Evolutionary conservation across 1,140 invertebrate species (phyloP), one percentile per base, ranked within the genome.

Genomic region (Aphaenogaster rudis): DNA sequence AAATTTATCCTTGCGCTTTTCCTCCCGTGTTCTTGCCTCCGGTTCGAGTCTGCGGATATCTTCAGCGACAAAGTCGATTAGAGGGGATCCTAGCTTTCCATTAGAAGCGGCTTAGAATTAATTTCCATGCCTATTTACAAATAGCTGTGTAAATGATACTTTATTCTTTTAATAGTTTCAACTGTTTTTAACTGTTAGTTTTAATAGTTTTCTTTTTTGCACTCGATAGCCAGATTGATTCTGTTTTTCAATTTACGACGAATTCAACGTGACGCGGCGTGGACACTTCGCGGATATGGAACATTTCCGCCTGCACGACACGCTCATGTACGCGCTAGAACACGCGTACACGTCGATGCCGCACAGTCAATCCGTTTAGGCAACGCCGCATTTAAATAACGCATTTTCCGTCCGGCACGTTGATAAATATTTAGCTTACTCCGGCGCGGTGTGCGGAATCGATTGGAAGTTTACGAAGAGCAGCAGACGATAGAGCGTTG

Each of bases 381-480:
- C 17, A 61, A 50, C 52, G 69, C 4, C 42, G 28, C 54, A 84
- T 84, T 84, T 84, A 74, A 84, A 84, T 84, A 76, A 84, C 80
- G 42, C 80, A 71, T 74, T 84, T 84, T 63, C 54, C 52, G 54
- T 82, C 28, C 69, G 69, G 28, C 11, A 74, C 39, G 80, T 84
- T 74, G 80, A 84, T 84, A 84, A 84, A 84, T 84, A 84, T 84
- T 81, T 81, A 81, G 67, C 50, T 81, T 84, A 59, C 69, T 74
- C 54, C 45, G 57, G 54, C 67, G 2, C 42, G 52, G 54, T 11
- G 45, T 11, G 39, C 69, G 42, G 28, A 84, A 84, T 84, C 80
- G 69, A 84, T 84, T 50, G 80, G 42, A 63, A 84, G 69, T 61
- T 74, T 84, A 74, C 69, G 52, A 54, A 45, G 39, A 45, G 52